Percentiles rank a stretch among this genome's conserved stretches.
phyloP scores from a whole-genome alignment of 2,113 vertebrate species.

The Pavo muticus region DNA sequence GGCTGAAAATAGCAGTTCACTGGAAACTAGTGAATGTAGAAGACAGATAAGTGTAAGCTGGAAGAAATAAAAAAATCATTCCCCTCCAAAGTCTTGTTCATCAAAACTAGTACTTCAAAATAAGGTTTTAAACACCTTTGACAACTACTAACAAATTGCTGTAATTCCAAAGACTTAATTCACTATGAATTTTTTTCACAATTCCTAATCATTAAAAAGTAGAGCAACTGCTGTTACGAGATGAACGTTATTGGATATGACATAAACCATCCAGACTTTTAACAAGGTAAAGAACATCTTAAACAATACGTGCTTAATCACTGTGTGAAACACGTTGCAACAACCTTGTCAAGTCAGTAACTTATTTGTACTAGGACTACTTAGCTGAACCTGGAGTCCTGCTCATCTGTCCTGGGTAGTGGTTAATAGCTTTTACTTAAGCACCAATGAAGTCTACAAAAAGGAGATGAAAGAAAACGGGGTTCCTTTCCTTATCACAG shows the following conservation, averaged over 20 bases:
- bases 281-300: neutral
- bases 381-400: neutral
- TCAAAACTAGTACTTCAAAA: neutral
- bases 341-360: neutral
- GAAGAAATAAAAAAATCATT: neutral
- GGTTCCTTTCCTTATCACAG: neutral
- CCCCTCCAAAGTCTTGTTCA: neutral
- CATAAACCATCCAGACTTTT: neutral
- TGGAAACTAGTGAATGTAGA: neutral
- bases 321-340: accelerated
- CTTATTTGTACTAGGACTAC: accelerated
- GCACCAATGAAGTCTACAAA: neutral
- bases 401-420: neutral
- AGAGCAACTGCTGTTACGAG: neutral
- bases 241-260: conserved; percentile 30
- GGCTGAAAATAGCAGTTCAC: neutral
- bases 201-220: neutral
- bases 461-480: neutral
- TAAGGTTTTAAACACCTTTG: neutral
- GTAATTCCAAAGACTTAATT: conserved; percentile 17
- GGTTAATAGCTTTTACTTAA: neutral
- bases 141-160: neutral
- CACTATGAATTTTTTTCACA: neutral
- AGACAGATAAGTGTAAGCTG: neutral
- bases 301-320: neutral